Conservation (phyloP, 2,888 invertebrate genomes). For the Dasysyrphus tricinctus region DNA sequence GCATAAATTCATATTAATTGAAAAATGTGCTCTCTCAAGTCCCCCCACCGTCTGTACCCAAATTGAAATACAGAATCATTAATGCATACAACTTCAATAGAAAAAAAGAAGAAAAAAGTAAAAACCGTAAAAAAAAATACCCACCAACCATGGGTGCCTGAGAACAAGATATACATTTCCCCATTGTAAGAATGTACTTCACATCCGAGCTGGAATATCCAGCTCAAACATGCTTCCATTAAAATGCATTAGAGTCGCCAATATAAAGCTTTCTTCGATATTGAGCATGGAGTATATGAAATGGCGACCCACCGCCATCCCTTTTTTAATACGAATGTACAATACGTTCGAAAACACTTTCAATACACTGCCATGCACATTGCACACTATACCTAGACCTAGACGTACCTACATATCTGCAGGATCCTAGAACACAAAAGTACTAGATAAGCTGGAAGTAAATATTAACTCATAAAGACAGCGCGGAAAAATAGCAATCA, state of each 20-base stretch:
- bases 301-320: background rate
- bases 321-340: constrained; percentile 1
- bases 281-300: constrained; percentile 5
- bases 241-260: constrained; percentile 57
- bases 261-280: constrained; percentile 47
- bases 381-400: background rate
- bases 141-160: constrained; percentile 38
- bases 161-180: constrained; percentile 49
- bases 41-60: background rate
- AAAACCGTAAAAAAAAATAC: background rate
- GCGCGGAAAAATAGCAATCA: constrained; percentile 74
- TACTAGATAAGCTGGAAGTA: constrained; percentile 24
- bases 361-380: background rate
- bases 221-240: constrained; percentile 36
- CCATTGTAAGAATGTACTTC: constrained; percentile 13
- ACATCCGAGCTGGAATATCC: background rate
- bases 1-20: too few relatives aligned
- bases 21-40: constrained; percentile 20
- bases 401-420: background rate
- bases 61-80: constrained; percentile 20
- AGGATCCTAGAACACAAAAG: constrained; percentile 1
- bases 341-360: constrained; percentile 16
- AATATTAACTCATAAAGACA: constrained; percentile 53
- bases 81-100: constrained; percentile 32
- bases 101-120: constrained; percentile 15